Evolutionary conservation across 2,888 invertebrate species (phyloP), one percentile per base, ranked within the genome.

Genomic region (Hypercompe scribonia): DNA sequence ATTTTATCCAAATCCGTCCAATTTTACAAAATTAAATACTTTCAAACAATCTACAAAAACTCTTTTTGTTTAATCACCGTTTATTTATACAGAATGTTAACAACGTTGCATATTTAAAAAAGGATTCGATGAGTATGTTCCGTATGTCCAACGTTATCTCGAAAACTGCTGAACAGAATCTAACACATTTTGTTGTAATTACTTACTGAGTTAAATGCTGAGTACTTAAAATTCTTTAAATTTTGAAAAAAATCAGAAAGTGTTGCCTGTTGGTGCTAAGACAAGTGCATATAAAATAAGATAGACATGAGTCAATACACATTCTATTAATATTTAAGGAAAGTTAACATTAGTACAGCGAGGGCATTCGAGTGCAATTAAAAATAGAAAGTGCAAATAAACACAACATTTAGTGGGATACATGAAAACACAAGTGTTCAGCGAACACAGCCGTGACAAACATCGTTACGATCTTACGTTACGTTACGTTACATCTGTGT

Each of bases 361-460:
- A 68, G 50, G 50, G 21, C 33, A 10, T 66, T 71, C 46, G 46
- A 72, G 67, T 72, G 71, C 63, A 68, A 68, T 39, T 31, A 54
- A 64, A 64, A 54, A 54, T 67, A 72, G 63, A 15, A 28, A 31
- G 72, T 72, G 72, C 54, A 39, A 54, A 64, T 39, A 54, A 64
- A 39, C 65, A 65, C 54, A 65, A 63, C 31, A 36, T 33, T 64
- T 33, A 67, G 46, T 66, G n/a, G 13, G 33, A 39, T 61, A 21
- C 36, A 0, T 50, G 54, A 34, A 71, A 61, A 71, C 66, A 71
- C 24, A 65, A 71, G 54, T 65, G 31, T 71, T 63, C 33, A 39
- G 24, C 3, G 36, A 28, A 3, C 3, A 24, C 21, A 34, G 13
- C 3, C 28, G n/a, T 28, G 58, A 58, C n/a, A n/a, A n/a, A n/a